A percentile compares a stretch with the other conserved stretches of the same genome.
Conservation (phyloP, 2,113 vertebrate species). For the Isurus oxyrinchus region DNA sequence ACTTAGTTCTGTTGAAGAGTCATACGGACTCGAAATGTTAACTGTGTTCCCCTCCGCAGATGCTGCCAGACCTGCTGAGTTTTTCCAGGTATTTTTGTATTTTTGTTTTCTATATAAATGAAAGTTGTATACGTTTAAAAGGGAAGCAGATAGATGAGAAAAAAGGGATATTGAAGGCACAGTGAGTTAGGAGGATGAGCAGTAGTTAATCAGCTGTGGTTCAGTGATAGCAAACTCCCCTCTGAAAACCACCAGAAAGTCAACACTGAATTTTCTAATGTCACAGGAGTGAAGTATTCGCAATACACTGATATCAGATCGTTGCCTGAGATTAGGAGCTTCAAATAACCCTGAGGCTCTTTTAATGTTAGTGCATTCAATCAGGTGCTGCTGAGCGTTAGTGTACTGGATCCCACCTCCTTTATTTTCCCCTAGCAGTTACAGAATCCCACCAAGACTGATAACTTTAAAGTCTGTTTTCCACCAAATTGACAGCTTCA, state of each 20-base stretch:
- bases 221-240: too few species aligned
- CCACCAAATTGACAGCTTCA: background rate
- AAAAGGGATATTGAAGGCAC: too few species aligned
- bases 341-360: background rate
- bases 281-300: background rate
- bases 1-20: too few species aligned
- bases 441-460: background rate
- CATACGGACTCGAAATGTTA: too few species aligned
- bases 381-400: background rate
- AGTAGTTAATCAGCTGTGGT: too few species aligned
- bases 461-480: background rate
- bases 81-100: too few species aligned
- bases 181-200: too few species aligned
- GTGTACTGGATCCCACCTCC: background rate
- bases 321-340: background rate
- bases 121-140: too few species aligned
- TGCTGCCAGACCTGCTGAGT: too few species aligned
- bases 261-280: background rate
- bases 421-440: background rate
- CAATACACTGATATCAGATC: background rate
- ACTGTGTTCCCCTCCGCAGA: too few species aligned
- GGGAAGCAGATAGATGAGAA: too few species aligned
- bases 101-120: too few species aligned
- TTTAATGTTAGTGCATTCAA: background rate
- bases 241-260: background rate